These are phyloP conservation scores for Vulpes ferrilata DNA, from an alignment of 2,113 vertebrate species.

Conservation along the genomic window DNA sequence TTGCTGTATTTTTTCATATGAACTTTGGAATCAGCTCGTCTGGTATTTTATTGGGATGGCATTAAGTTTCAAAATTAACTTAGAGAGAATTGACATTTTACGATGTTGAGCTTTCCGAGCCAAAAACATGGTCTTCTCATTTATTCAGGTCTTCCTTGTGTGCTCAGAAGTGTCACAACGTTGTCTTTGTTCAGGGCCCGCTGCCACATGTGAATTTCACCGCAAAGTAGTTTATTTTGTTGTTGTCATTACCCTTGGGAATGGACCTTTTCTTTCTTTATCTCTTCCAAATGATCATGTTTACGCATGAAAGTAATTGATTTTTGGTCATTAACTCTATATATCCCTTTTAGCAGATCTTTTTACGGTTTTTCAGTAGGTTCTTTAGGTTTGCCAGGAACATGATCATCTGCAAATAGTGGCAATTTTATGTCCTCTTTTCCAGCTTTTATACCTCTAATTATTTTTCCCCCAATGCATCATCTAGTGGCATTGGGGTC, in stretches of 20 bases:
- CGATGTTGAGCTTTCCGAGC: conserved; percentile 57
- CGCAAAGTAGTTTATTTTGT: not conserved
- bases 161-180: not conserved
- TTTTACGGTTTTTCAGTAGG: not conserved
- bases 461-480: not conserved
- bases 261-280: not conserved
- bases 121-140: conserved; percentile 58
- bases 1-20: conserved; percentile 71
- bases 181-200: not conserved
- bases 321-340: conserved; percentile 4
- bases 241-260: not conserved
- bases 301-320: not conserved
- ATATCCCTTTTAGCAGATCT: not conserved
- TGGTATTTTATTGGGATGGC: conserved; percentile 66
- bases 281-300: not conserved
- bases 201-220: not conserved
- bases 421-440: not conserved
- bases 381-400: conserved; percentile 13
- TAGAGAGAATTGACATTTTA: conserved; percentile 73
- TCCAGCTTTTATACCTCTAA: not conserved
- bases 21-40: conserved; percentile 73
- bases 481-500: not conserved
- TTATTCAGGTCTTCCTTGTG: conserved; percentile 24
- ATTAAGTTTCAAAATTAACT: conserved; percentile 76
- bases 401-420: not conserved